Evolutionary conservation across 2,797 vertebrate genomes (phyloP).

Genomic region (Euthynnus affinis): DNA sequence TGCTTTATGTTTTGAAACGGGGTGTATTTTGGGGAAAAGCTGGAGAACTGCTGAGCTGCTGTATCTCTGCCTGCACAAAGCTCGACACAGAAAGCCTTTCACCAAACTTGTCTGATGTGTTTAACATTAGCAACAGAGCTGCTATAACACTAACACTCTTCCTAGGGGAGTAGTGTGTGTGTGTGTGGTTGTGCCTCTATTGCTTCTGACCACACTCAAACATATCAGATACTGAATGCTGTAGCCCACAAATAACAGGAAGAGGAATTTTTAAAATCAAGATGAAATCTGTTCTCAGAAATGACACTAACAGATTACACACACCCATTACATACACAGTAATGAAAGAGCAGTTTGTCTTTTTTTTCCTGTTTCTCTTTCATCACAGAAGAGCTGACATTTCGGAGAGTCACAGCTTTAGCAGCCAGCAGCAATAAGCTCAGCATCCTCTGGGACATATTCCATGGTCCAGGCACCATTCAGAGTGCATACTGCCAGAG

Average conservation of each 20-base stretch:
- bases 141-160: slow-evolving; percentile 8
- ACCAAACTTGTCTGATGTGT: slow-evolving; percentile 20
- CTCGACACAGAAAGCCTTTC: slow-evolving; percentile 29
- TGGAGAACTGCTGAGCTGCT: not conserved
- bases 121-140: slow-evolving; percentile 9
- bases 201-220: slow-evolving; percentile 8
- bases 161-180: not conserved
- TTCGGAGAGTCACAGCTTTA: slow-evolving; percentile 8
- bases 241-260: not conserved
- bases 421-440: slow-evolving; percentile 37
- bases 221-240: not conserved
- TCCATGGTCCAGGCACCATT: slow-evolving; percentile 29
- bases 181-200: not conserved
- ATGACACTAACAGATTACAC: slow-evolving; percentile 1
- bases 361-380: slow-evolving; percentile 13
- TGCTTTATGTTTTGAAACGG: not conserved
- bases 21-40: not conserved
- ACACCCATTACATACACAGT: slow-evolving; percentile 13
- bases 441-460: slow-evolving; percentile 23
- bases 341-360: slow-evolving; percentile 10
- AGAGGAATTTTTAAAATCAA: not conserved
- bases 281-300: not conserved
- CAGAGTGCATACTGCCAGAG: slow-evolving; percentile 4
- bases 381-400: slow-evolving; percentile 43
- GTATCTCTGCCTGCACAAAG: slow-evolving; percentile 22